Evolutionary conservation across 1,140 invertebrate species (phyloP).

Genomic region (Adoxophyes honmai): DNA sequence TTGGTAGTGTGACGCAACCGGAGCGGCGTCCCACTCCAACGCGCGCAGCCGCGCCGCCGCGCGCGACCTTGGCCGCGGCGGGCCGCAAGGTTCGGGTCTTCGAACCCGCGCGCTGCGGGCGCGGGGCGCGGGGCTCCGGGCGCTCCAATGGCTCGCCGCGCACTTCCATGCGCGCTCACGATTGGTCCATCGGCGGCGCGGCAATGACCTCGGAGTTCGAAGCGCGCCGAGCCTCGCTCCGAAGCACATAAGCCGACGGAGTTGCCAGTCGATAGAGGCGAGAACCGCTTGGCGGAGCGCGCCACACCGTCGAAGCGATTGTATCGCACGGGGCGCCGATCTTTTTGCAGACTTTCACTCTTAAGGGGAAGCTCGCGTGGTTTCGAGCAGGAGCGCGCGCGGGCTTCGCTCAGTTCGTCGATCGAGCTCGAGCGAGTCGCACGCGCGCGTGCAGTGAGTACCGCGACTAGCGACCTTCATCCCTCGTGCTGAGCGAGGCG

Average conservation of each 20-base stretch:
- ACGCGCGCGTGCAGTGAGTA: constrained; percentile 59
- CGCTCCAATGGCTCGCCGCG: constrained; percentile 65
- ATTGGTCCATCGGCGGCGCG: constrained; percentile 69
- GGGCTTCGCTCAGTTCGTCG: constrained; percentile 67
- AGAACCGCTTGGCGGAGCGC: constrained; percentile 51
- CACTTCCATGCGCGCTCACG: constrained; percentile 52
- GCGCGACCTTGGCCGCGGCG: constrained; percentile 76
- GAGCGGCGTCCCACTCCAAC: constrained; percentile 64
- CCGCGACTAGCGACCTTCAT: constrained; percentile 69
- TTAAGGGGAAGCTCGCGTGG: constrained; percentile 63
- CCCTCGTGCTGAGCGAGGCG: constrained; percentile 60
- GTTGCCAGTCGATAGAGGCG: constrained; percentile 53
- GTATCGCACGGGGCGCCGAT: constrained; percentile 68
- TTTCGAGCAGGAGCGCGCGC: constrained; percentile 61
- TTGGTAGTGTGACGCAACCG: constrained; percentile 73
- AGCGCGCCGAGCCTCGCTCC: constrained; percentile 71
- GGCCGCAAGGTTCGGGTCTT: constrained; percentile 77
- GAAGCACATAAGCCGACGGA: constrained; percentile 54
- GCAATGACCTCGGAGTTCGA: constrained; percentile 78
- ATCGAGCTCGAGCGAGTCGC: constrained; percentile 69
- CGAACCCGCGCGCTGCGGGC: constrained; percentile 62
- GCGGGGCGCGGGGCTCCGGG: constrained; percentile 43
- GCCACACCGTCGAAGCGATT: constrained; percentile 54
- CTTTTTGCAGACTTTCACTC: constrained; percentile 79
- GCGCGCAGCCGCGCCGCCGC: constrained; percentile 52